phyloP scores from a whole-genome alignment of 2,888 invertebrate species.

The Ametastegia equiseti region DNA sequence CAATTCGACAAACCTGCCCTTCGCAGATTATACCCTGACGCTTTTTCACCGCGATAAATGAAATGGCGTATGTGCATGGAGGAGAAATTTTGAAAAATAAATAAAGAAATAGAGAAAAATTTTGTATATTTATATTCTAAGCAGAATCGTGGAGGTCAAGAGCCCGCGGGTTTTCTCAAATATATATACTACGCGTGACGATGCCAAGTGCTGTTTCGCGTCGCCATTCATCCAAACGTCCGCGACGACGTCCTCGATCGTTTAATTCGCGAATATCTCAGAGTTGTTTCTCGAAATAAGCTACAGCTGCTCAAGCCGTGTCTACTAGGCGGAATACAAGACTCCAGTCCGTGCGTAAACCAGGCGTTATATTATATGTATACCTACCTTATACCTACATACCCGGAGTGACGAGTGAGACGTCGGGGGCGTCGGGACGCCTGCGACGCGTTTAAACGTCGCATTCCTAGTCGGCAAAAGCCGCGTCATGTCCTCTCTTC shows the following conservation, averaged over 20 bases:
- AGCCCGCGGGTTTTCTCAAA: neutral
- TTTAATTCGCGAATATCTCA: conserved; percentile 71
- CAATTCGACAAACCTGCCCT: neutral
- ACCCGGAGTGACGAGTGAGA: conserved; percentile 31
- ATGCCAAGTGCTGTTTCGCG: conserved; percentile 31
- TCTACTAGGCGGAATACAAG: conserved; percentile 57
- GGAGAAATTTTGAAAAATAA: neutral
- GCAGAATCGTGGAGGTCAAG: conserved; percentile 7
- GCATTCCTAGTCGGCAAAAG: conserved; percentile 18
- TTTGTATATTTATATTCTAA: neutral
- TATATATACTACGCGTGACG: neutral
- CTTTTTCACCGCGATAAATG: too few species aligned
- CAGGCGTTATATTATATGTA: conserved; percentile 38
- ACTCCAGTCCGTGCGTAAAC: conserved; percentile 11
- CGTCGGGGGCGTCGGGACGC: conserved; percentile 10
- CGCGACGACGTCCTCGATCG: conserved; percentile 63
- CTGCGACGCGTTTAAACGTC: conserved; percentile 1
- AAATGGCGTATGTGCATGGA: neutral
- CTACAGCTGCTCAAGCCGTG: conserved; percentile 71
- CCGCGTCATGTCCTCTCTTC: neutral
- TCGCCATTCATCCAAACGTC: conserved; percentile 69
- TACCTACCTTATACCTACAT: too few species aligned
- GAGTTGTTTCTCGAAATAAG: conserved; percentile 68
- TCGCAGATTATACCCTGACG: neutral
- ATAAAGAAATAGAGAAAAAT: neutral